phyloP scores from a whole-genome alignment of 2,113 vertebrate genomes.

The Oceanodroma tethys region DNA sequence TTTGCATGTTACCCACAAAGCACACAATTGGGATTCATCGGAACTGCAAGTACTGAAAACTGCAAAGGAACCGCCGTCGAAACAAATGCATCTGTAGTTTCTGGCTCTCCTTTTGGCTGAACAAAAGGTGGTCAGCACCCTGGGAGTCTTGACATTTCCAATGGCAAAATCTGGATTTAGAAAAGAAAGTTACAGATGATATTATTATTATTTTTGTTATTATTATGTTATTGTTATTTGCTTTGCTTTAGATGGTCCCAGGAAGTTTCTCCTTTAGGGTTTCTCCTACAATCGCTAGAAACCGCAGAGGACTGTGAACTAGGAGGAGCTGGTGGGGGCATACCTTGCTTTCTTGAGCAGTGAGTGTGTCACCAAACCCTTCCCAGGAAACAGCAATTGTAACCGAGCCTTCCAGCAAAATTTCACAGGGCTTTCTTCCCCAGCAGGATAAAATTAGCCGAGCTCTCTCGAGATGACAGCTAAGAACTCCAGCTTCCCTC shows the following conservation, averaged over 20 bases:
- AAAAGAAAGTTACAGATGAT: not conserved
- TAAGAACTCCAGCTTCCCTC: conserved; percentile 61
- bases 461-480: conserved; percentile 57
- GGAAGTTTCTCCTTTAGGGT: not conserved
- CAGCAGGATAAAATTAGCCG: conserved; percentile 70
- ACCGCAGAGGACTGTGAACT: not conserved
- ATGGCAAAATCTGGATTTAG: not conserved
- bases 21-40: not conserved
- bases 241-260: not conserved
- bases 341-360: not conserved
- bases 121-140: not conserved
- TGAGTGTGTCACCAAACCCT: not conserved
- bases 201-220: too few species aligned
- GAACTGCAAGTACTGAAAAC: not conserved
- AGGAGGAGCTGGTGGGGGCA: not conserved
- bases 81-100: not conserved
- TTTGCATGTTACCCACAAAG: not conserved
- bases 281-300: not conserved
- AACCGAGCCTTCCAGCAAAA: conserved; percentile 6
- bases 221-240: not conserved
- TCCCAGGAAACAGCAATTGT: conserved; percentile 13
- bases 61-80: accelerated
- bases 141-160: not conserved
- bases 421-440: conserved; percentile 53
- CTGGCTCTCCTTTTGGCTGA: not conserved